Percentiles rank a stretch among this genome's conserved stretches.
Evolutionary conservation across 30 jellyfish, hydroid and myxozoan genomes (phyloP).

Genomic region (Chrysaora quinquecirrha): DNA sequence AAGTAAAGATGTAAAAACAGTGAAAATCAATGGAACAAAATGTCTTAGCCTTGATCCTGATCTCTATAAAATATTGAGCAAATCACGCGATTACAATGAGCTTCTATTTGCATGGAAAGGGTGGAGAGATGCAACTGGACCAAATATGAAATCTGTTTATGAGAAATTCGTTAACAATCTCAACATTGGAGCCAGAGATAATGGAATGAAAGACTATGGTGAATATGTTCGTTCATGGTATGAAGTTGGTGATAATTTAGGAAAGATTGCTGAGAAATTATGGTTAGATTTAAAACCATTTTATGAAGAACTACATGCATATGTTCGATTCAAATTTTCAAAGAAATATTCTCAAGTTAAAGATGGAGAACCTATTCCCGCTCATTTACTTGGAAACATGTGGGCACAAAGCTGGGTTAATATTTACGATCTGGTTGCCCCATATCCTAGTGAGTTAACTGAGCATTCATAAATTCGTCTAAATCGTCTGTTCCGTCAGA

Average conservation of each 20-base stretch:
- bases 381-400: slow-evolving; percentile 96
- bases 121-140: slow-evolving; percentile 94
- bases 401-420: slow-evolving; percentile 98
- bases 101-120: slow-evolving; percentile 90
- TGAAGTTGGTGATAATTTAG: slow-evolving; percentile 76
- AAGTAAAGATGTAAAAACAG: slow-evolving; percentile 56
- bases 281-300: slow-evolving; percentile 94
- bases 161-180: slow-evolving; percentile 58
- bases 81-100: slow-evolving; percentile 75
- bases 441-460: slow-evolving; percentile 78
- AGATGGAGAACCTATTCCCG: slow-evolving; percentile 95
- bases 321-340: slow-evolving; percentile 79
- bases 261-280: slow-evolving; percentile 75
- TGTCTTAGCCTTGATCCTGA: slow-evolving; percentile 80
- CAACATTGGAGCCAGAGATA: slow-evolving; percentile 90
- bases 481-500: not conserved
- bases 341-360: slow-evolving; percentile 58
- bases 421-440: slow-evolving; percentile 77
- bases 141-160: slow-evolving; percentile 63
- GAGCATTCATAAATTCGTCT: not conserved
- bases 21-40: slow-evolving; percentile 33
- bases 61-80: slow-evolving; percentile 51
- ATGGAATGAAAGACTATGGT: slow-evolving; percentile 83
- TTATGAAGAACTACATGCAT: slow-evolving; percentile 94
- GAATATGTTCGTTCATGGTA: slow-evolving; percentile 85